Evolutionary conservation across 2,888 invertebrate species (phyloP).

Genomic region (Rhingia rostrata): DNA sequence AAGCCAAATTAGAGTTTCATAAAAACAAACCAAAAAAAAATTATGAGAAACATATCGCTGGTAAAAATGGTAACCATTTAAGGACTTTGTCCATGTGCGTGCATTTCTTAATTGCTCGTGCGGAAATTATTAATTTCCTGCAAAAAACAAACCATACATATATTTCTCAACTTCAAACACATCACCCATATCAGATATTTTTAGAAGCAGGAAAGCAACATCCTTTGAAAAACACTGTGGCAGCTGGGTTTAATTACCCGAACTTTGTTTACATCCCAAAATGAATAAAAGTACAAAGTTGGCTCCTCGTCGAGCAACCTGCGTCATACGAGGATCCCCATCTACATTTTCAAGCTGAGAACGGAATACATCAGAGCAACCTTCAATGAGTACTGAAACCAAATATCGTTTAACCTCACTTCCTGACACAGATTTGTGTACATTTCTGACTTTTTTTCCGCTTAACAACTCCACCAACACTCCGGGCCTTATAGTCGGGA

Average conservation of each 20-base stretch:
- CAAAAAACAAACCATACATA: neutral
- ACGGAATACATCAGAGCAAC: conserved; percentile 1
- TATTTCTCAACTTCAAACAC: neutral
- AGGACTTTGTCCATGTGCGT: too few relatives aligned
- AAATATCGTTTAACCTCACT: neutral
- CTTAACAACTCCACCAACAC: conserved; percentile 10
- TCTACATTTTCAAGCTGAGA: neutral
- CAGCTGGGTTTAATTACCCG: conserved; percentile 11
- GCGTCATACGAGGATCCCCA: too few relatives aligned
- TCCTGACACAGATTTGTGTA: neutral
- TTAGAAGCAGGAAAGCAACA: neutral
- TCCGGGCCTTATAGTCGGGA: conserved; percentile 1
- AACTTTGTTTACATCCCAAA: conserved; percentile 12
- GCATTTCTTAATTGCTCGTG: too few relatives aligned
- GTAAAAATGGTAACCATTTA: too few relatives aligned
- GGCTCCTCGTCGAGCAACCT: neutral
- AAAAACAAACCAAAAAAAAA: too few relatives aligned
- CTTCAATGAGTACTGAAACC: conserved; percentile 5
- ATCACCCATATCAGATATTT: neutral
- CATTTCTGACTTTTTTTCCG: neutral
- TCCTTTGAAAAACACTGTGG: conserved; percentile 3
- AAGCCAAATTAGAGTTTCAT: too few relatives aligned
- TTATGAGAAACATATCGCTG: too few relatives aligned
- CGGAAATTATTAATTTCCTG: too few relatives aligned
- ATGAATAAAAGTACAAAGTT: conserved; percentile 11